Conservation (phyloP, 2,113 vertebrate genomes). For the Echinops telfairi region DNA sequence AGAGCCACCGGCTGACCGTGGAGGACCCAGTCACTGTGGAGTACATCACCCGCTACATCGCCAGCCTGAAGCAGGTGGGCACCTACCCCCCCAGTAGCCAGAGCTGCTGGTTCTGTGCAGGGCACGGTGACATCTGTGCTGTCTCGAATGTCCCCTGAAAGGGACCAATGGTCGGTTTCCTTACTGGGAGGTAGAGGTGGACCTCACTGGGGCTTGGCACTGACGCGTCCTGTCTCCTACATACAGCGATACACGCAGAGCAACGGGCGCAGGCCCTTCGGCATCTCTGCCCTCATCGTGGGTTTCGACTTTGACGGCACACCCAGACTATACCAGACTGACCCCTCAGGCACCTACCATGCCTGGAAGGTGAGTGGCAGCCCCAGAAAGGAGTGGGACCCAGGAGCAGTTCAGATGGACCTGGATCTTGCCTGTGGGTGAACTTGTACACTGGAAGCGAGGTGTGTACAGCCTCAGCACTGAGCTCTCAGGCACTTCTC, state of each 20-base stretch:
- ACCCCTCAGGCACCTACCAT: constrained; percentile 93
- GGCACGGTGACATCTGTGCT: no score
- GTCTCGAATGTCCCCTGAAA: no score
- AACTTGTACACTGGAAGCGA: no score
- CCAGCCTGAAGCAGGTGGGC: constrained; percentile 92
- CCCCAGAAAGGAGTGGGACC: neutral
- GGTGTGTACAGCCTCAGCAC: no score
- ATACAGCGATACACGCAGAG: constrained; percentile 93
- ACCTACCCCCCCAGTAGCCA: neutral
- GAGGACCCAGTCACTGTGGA: constrained; percentile 94
- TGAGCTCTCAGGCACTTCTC: no score
- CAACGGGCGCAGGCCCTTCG: constrained; percentile 93
- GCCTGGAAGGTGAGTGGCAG: constrained; percentile 92
- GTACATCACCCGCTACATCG: constrained; percentile 94
- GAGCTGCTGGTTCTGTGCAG: neutral
- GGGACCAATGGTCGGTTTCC: no score
- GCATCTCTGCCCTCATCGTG: constrained; percentile 93
- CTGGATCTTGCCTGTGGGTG: no score
- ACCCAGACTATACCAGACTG: constrained; percentile 92
- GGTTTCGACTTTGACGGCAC: constrained; percentile 94
- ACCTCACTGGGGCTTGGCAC: no score
- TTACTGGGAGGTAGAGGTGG: no score
- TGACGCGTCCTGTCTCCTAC: neutral
- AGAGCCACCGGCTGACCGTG: constrained; percentile 93
- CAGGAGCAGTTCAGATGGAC: no score